A percentile compares a stretch with the other conserved stretches of the same genome.
Evolutionary conservation across 2,888 invertebrate species (phyloP).

Genomic region (Cylloceria caligata): DNA sequence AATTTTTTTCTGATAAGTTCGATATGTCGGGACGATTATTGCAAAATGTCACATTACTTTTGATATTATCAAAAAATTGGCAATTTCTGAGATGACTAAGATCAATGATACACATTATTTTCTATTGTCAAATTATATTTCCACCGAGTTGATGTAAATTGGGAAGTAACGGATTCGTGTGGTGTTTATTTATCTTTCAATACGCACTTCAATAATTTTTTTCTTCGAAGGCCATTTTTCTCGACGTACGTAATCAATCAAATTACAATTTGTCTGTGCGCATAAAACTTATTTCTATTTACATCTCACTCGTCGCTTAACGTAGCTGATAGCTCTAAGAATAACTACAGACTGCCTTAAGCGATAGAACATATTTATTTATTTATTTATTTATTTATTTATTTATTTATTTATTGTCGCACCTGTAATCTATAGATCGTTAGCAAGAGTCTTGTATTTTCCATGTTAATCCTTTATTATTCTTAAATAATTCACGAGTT

Average conservation of each 20-base stretch:
- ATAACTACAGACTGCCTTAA: constrained; percentile 57
- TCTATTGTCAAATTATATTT: constrained; percentile 60
- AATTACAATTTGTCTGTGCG: constrained; percentile 65
- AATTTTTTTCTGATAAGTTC: constrained; percentile 26
- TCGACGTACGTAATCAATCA: constrained; percentile 51
- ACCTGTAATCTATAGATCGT: constrained; percentile 32
- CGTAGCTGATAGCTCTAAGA: constrained; percentile 42
- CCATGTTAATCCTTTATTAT: background rate
- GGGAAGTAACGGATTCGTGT: too few relatives aligned
- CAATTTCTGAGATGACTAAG: constrained; percentile 24
- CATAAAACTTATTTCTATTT: constrained; percentile 66
- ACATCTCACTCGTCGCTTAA: constrained; percentile 52
- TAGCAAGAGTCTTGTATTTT: constrained; percentile 41
- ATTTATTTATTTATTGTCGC: constrained; percentile 48
- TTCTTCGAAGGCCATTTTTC: constrained; percentile 55
- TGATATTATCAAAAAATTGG: constrained; percentile 58
- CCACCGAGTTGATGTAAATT: constrained; percentile 29
- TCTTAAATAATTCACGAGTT: constrained; percentile 14
- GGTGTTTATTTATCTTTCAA: constrained; percentile 21
- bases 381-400: constrained; percentile 60
- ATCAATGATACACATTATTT: constrained; percentile 42
- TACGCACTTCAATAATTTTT: constrained; percentile 46
- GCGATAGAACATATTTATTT: constrained; percentile 56
- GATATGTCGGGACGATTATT: constrained; percentile 54
- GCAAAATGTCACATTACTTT: constrained; percentile 51